Base-by-base conservation (phyloP, 2,113 vertebrate genomes). In the Coreoperca whiteheadi region DNA sequence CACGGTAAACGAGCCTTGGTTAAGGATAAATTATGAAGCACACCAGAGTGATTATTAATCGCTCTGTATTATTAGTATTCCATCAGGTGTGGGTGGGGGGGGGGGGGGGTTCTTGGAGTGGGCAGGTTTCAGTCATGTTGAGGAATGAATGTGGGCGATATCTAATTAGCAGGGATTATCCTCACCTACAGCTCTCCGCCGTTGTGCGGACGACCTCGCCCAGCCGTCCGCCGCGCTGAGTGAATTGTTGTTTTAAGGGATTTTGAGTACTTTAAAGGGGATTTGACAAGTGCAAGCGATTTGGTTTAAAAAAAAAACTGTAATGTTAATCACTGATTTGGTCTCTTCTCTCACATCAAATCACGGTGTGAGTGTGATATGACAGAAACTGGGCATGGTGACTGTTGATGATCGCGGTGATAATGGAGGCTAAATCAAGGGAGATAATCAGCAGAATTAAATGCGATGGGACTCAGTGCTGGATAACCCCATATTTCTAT, bases 131-230 rank as follows among this genome's bases (percentile, higher is more conserved):
- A 91, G 79, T 85, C 91, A 69, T 83, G 39, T n/a, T n/a, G 74
- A 87, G 81, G 72, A 63, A 65, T 89, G 91, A 91, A 91, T 87
- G 86, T 50, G 88, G 75, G 57, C 76, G 66, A 92, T 94, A 87
- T 94, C 89, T 93, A 94, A 95, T 95, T 94, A 96, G 81, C 87
- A 43, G 34, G 93, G 94, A 96, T 96, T 95, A 95, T 96, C 93
- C 76, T 93, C 94, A 93, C 91, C 90, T 92, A 59, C 66, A 51
- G 77, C 57, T 71, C 71, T 28, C n/a, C 80, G 1, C 88, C 28
- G 79, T 92, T 93, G 92, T 91, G 66, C 21, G 32, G 54, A 50
- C 56, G 72, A 48, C 78, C 68, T 77, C 73, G 80, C 77, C 74
- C 85, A 20, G 76, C 66, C 53, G 8, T 9, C 72, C 9, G 9